Percentiles rank a stretch among this genome's conserved stretches.
These are phyloP conservation scores for Phanerotoma sp. DNA, from an alignment of 2,888 invertebrate species.

Conservation along the genomic window DNA sequence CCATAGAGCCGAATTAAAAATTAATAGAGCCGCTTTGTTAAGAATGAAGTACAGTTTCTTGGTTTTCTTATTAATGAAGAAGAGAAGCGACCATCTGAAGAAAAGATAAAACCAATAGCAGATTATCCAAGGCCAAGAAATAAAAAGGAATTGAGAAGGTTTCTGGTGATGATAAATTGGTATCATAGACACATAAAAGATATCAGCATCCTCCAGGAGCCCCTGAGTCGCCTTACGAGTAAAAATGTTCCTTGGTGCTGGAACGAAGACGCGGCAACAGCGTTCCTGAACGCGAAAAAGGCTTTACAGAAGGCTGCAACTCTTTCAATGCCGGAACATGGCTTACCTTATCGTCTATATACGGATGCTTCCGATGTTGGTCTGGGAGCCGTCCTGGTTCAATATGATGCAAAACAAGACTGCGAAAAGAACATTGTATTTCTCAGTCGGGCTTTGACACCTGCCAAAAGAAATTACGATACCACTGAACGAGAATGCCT, in stretches of 20 bases:
- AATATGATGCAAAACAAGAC: background rate
- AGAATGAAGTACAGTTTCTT: too few species aligned
- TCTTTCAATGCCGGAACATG: background rate
- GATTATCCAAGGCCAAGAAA: constrained; percentile 8
- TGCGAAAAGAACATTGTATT: background rate
- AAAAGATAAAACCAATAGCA: background rate
- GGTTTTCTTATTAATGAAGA: constrained; percentile 10
- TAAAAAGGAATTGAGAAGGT: constrained; percentile 2
- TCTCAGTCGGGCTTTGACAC: background rate
- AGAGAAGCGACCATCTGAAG: background rate
- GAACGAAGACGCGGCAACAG: background rate
- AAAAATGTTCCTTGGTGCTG: background rate
- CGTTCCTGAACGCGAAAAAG: background rate
- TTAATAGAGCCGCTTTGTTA: too few species aligned
- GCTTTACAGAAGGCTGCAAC: background rate
- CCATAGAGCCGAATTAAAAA: too few species aligned
- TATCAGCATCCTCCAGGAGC: background rate
- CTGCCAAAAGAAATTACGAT: background rate
- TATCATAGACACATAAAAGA: constrained; percentile 10
- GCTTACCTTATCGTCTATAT: background rate
- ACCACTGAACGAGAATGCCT: background rate
- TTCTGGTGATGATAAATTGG: constrained; percentile 11
- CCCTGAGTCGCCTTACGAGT: background rate
- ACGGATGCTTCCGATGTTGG: background rate
- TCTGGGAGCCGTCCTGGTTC: background rate